These are phyloP conservation scores for Hypocryptadius cinnamomeus DNA, from an alignment of 2,113 vertebrate genomes.

Conservation along the genomic window DNA sequence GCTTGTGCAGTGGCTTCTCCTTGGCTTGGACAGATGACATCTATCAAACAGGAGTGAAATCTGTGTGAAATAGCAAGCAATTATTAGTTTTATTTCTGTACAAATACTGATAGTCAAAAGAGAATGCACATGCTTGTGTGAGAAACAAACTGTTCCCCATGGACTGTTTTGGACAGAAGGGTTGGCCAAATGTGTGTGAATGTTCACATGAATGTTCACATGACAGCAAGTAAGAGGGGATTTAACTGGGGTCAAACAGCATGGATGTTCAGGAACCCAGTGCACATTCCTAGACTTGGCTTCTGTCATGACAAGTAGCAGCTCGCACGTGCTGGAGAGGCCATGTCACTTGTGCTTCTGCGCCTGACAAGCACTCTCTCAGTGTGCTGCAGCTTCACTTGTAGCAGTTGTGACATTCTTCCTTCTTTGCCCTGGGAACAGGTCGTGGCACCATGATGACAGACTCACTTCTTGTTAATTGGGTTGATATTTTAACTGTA, in stretches of 20 bases:
- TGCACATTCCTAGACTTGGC: not conserved
- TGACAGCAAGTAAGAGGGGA: not conserved
- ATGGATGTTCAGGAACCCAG: not conserved
- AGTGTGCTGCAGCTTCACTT: not conserved
- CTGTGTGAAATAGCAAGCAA: not conserved
- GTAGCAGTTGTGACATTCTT: not conserved
- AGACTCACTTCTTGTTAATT: not conserved
- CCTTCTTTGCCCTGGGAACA: not conserved
- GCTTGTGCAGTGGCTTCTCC: not conserved
- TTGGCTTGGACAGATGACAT: not conserved
- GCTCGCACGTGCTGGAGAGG: not conserved
- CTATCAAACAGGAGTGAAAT: not conserved
- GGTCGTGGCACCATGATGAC: not conserved
- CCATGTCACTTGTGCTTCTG: accelerated
- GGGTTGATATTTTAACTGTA: not conserved
- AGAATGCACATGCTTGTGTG: not conserved
- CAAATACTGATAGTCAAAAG: not conserved
- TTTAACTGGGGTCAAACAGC: not conserved
- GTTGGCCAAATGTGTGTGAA: not conserved
- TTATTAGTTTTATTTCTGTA: not conserved
- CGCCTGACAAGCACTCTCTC: not conserved
- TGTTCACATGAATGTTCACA: not conserved
- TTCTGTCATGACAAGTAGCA: not conserved
- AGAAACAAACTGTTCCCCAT: not conserved
- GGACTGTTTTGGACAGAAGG: not conserved